These are phyloP conservation scores for Procapra przewalskii DNA, from an alignment of 2,113 vertebrate genomes.

Conservation along the genomic window DNA sequence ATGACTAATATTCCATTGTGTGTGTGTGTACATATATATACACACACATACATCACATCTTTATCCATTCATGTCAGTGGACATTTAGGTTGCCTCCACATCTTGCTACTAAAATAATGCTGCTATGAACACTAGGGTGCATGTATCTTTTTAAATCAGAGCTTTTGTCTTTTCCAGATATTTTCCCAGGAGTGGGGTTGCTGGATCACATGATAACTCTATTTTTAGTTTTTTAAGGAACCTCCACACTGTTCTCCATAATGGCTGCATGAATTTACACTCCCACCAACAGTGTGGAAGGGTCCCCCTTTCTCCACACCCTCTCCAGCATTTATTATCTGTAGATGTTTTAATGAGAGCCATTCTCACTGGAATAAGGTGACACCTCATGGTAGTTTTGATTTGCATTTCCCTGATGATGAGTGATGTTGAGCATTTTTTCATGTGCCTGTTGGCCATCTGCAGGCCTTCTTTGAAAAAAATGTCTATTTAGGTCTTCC, in stretches of 20 bases:
- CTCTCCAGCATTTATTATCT: neutral
- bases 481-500: neutral
- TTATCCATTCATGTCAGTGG: neutral
- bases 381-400: neutral
- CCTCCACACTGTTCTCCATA: neutral
- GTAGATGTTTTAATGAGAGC: neutral
- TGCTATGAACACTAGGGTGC: neutral
- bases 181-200: neutral
- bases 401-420: neutral
- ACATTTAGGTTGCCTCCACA: neutral
- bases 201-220: neutral
- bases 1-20: neutral
- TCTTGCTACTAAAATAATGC: neutral
- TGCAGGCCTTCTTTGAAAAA: neutral
- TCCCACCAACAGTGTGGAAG: neutral
- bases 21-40: neutral
- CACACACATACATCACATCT: neutral
- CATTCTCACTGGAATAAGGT: neutral
- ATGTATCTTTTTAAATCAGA: neutral
- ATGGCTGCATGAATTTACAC: neutral
- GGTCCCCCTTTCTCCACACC: neutral
- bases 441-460: neutral
- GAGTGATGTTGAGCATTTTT: neutral
- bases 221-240: neutral
- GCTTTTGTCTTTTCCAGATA: neutral